Evolutionary conservation across 2,888 invertebrate species (phyloP).

Genomic region (Oscheius sp.): DNA sequence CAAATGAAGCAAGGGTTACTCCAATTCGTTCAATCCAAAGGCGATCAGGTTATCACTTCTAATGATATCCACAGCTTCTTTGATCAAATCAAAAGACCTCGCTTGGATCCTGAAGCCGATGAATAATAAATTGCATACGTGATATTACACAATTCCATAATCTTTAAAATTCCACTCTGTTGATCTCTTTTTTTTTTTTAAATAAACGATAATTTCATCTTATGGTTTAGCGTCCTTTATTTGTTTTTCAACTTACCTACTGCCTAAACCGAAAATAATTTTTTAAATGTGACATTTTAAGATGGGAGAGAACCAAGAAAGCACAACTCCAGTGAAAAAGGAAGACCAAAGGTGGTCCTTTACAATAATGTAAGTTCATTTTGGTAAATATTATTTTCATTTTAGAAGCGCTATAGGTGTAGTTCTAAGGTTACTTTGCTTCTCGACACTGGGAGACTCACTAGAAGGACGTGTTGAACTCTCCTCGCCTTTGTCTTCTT

Average conservation of each 20-base stretch:
- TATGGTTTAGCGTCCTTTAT: too few species aligned
- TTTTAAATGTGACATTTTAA: too few species aligned
- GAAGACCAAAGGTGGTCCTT: too few species aligned
- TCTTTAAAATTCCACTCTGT: not conserved
- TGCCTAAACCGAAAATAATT: too few species aligned
- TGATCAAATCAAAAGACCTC: constrained; percentile 29
- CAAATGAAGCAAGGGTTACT: constrained; percentile 43
- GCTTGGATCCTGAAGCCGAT: constrained; percentile 4
- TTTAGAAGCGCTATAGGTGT: constrained; percentile 1
- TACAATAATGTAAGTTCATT: not conserved
- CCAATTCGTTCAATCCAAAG: constrained; percentile 23
- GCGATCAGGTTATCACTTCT: constrained; percentile 32
- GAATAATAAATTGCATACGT: too few species aligned
- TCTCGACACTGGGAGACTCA: not conserved
- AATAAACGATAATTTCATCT: not conserved
- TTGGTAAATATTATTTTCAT: not conserved
- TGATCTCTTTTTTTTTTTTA: not conserved
- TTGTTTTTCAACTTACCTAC: too few species aligned
- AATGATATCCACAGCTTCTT: constrained; percentile 47
- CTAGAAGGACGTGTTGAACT: constrained; percentile 27
- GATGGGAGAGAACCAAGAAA: too few species aligned
- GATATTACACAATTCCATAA: too few species aligned
- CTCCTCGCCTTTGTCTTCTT: constrained; percentile 31
- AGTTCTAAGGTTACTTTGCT: constrained; percentile 9
- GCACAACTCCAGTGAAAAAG: too few species aligned